phyloP scores from a whole-genome alignment of 2,888 invertebrate genomes.

The Parapristionchus giblindavisi region DNA sequence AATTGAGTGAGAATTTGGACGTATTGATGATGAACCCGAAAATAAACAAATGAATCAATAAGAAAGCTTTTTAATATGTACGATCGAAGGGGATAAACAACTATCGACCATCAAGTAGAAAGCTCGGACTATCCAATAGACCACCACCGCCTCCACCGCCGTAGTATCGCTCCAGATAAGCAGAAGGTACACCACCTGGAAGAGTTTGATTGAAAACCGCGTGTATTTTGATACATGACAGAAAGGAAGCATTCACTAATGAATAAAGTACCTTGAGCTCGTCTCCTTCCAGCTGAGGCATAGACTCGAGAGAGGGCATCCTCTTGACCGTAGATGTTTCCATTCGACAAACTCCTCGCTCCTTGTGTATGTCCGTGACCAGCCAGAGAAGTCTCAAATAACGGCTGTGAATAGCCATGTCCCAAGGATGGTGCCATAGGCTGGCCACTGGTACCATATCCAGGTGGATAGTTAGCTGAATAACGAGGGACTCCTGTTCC shows the following conservation, averaged over 20 bases:
- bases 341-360: constrained; percentile 26
- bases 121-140: constrained; percentile 24
- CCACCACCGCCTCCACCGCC: constrained; percentile 1
- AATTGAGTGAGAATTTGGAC: too few relatives aligned
- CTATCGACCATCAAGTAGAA: constrained; percentile 34
- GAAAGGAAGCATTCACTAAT: not conserved
- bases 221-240: not conserved
- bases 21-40: not conserved
- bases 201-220: not conserved
- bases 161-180: constrained; percentile 24
- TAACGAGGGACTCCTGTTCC: not conserved
- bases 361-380: not conserved
- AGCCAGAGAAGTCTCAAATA: not conserved
- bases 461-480: not conserved
- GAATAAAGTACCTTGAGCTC: constrained; percentile 44
- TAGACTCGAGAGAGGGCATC: constrained; percentile 56
- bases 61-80: too few relatives aligned
- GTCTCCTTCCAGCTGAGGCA: constrained; percentile 51
- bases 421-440: not conserved
- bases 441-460: too few relatives aligned
- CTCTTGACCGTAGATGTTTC: constrained; percentile 39
- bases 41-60: not conserved
- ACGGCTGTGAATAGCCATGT: constrained; percentile 32
- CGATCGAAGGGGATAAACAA: not conserved
- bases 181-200: constrained; percentile 31